Conservation (phyloP, 2,113 vertebrate genomes). For the Epinephelus moara region DNA sequence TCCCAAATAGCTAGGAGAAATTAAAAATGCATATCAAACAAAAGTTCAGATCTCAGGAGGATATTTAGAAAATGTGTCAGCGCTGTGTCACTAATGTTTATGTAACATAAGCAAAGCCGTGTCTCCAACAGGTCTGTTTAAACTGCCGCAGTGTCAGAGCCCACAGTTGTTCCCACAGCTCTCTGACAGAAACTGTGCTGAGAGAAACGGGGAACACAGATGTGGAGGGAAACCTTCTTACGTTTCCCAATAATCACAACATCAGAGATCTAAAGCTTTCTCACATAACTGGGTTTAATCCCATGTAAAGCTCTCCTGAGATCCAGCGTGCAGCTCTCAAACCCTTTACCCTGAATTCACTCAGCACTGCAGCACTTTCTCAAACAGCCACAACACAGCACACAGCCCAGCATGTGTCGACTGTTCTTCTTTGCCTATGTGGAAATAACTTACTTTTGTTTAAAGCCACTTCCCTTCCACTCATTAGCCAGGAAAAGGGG, state of each 20-base stretch:
- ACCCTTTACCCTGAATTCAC: constrained; percentile 9
- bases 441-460: background rate
- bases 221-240: background rate
- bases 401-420: background rate
- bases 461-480: background rate
- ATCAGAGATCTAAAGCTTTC: constrained; percentile 3
- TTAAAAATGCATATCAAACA: no score
- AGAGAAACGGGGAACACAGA: background rate
- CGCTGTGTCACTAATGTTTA: background rate
- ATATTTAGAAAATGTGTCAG: background rate
- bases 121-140: background rate
- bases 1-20: no score
- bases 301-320: constrained; percentile 24
- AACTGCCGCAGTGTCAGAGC: background rate
- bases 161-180: background rate
- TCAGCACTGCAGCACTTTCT: background rate
- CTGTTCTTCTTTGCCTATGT: background rate
- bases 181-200: background rate
- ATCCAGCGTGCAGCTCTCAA: background rate
- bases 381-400: background rate
- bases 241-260: background rate
- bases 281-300: constrained; percentile 44
- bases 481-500: constrained; percentile 19
- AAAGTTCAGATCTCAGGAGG: no score
- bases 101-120: background rate